Percentiles rank a stretch among this genome's conserved stretches.
Conservation (phyloP, 2,888 invertebrate genomes). For the Neocrepidodera transversa region DNA sequence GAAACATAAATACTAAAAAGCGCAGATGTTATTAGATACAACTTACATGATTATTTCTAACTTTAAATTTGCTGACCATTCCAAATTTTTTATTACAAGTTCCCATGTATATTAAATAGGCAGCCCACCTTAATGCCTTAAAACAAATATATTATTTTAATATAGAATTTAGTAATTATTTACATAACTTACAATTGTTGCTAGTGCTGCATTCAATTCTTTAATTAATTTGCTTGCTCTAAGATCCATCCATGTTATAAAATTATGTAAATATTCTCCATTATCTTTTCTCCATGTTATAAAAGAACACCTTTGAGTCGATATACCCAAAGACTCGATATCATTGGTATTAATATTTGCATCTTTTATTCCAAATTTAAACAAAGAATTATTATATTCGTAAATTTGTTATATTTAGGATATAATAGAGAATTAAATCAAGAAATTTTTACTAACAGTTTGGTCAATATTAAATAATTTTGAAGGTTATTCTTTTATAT, state of each 20-base stretch:
- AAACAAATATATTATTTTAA: too few relatives aligned
- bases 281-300: constrained; percentile 70
- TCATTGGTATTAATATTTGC: constrained; percentile 71
- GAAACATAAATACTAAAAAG: too few relatives aligned
- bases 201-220: constrained; percentile 65
- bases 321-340: constrained; percentile 76
- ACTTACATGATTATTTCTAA: constrained; percentile 84
- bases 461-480: too few relatives aligned
- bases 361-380: too few relatives aligned
- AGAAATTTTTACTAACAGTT: too few relatives aligned
- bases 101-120: constrained; percentile 76
- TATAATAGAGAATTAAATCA: too few relatives aligned
- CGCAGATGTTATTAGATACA: too few relatives aligned
- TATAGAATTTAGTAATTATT: too few relatives aligned
- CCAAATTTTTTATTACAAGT: constrained; percentile 81
- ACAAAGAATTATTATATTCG: constrained; percentile 21
- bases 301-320: constrained; percentile 71
- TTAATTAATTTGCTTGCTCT: constrained; percentile 65
- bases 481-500: too few relatives aligned
- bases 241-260: constrained; percentile 76
- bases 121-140: constrained; percentile 65
- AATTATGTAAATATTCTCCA: constrained; percentile 68
- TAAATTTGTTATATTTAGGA: not conserved
- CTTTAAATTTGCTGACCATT: constrained; percentile 83
- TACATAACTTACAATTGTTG: constrained; percentile 59